Evolutionary conservation across 2,113 vertebrate genomes (phyloP).

Genomic region (Puffinus mauretanicus): DNA sequence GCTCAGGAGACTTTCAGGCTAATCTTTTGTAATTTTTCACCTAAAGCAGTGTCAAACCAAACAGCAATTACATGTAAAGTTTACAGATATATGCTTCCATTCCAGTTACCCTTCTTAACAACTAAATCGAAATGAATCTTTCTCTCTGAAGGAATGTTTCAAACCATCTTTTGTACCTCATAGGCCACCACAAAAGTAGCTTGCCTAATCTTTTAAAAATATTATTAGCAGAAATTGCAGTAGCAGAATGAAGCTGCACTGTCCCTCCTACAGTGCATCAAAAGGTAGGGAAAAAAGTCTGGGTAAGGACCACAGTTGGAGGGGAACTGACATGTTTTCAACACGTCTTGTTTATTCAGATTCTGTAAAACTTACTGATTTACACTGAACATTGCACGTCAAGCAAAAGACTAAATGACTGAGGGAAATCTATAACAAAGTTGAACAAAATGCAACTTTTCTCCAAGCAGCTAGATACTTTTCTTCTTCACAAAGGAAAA

Average conservation of each 20-base stretch:
- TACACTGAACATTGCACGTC: neutral
- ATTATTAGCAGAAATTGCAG: neutral
- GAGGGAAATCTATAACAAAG: neutral
- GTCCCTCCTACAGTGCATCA: neutral
- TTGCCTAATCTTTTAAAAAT: neutral
- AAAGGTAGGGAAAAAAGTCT: neutral
- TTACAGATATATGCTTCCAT: neutral
- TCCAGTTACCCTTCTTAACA: neutral
- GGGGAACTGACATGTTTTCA: neutral
- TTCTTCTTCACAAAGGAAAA: neutral
- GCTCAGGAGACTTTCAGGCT: neutral
- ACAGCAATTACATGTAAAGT: neutral
- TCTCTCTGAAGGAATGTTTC: neutral
- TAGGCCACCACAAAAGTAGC: neutral
- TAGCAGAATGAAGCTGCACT: neutral
- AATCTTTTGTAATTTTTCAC: neutral
- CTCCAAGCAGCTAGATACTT: neutral
- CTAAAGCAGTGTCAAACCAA: neutral
- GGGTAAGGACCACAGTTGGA: neutral
- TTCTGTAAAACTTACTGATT: neutral
- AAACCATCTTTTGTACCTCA: neutral
- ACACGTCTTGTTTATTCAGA: neutral
- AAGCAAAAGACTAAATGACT: neutral
- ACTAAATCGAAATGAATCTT: neutral
- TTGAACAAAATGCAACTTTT: neutral